Evolutionary conservation across 2,113 vertebrate species (phyloP), one percentile per base, ranked within the genome.

Genomic region (Cairina moschata): DNA sequence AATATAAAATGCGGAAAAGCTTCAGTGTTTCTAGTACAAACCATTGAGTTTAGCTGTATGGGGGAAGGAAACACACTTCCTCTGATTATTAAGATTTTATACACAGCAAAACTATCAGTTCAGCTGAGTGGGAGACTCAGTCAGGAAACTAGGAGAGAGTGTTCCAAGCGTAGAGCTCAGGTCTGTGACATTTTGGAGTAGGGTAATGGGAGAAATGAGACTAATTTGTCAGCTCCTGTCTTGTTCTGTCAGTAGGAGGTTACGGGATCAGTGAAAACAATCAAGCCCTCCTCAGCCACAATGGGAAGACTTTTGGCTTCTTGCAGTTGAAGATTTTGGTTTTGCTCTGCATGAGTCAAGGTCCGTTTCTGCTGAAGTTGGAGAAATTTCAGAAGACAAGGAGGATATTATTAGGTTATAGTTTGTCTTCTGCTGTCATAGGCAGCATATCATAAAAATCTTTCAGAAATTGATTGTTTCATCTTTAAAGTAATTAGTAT

Each of bases 81-180:
- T 86, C 82, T 91, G 75, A 80, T 94, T 80, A 88, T 58, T 91
- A 91, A 91, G 83, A 69, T 75, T 90, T 87, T 76, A 34, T 36
- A 40, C 55, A 36, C 79, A 92, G 78, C 55, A 62, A 85, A 96
- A 85, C 62, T 63, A 42, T 44, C 46, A 59, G 72, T 91, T 94
- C 87, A 90, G 75, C 36, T 88, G 85, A 91, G 72, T 81, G 83
- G 85, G 82, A 93, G 91, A 83, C 67, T 89, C 9, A 5, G 58
- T 69, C 84, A 91, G 67, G 83, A 91, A 96, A 59, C 89, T 89
- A 83, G 90, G 68, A 88, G 75, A 92, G 55, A 67, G 31, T 31
- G 58, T 71, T 73, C 78, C 62, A 80, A 89, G 59, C 29, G 18
- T 36, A 74, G 22, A 83, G 40, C 87, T 80, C 84, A 80, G 90